Conservation (phyloP, 1,140 invertebrate species). For the Hermetia illucens region DNA sequence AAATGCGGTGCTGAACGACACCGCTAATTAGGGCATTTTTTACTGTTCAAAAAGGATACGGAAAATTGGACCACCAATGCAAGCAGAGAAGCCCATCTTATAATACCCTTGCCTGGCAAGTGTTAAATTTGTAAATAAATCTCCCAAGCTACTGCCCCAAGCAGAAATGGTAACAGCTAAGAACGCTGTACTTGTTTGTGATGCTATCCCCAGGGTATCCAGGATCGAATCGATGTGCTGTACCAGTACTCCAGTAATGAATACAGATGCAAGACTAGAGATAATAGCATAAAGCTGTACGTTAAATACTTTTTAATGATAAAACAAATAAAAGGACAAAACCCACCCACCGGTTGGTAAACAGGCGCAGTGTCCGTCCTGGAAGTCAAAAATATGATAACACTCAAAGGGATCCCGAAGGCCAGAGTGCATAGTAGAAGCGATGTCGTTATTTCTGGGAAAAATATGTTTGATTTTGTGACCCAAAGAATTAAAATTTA, state of each 20-base stretch:
- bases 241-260: slow-evolving; percentile 6
- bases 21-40: no score
- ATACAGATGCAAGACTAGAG: slow-evolving; percentile 5
- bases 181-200: slow-evolving; percentile 8
- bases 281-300: slow-evolving; percentile 6
- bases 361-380: slow-evolving; percentile 8
- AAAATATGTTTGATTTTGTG: no score
- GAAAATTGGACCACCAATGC: slow-evolving; percentile 11
- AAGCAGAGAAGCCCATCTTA: slow-evolving; percentile 11
- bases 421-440: no score
- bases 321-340: background rate
- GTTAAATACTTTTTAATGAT: background rate
- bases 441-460: no score
- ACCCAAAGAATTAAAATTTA: no score
- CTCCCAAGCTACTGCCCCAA: slow-evolving; percentile 10
- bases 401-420: slow-evolving; percentile 3
- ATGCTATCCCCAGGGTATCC: slow-evolving; percentile 6
- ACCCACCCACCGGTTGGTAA: slow-evolving; percentile 9
- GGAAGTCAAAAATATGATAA: slow-evolving; percentile 4
- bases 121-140: slow-evolving; percentile 8
- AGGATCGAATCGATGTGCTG: slow-evolving; percentile 8
- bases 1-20: no score
- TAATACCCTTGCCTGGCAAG: slow-evolving; percentile 9
- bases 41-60: no score
- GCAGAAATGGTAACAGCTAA: slow-evolving; percentile 8